These are phyloP conservation scores for Hassar affinis DNA, from an alignment of 2,113 vertebrate species.

Conservation along the genomic window DNA sequence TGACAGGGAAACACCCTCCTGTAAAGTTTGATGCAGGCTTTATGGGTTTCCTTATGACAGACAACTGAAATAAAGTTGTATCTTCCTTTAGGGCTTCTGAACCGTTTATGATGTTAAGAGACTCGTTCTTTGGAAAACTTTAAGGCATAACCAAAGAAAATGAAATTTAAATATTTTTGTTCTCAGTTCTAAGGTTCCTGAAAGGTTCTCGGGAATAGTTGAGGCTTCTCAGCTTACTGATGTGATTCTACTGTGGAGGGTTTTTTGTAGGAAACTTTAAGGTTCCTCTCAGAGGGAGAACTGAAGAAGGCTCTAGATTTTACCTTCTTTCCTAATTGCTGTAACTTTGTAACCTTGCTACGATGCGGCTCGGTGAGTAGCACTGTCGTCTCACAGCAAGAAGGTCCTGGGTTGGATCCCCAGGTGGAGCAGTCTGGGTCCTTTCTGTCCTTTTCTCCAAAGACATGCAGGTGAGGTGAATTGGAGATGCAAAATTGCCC, in stretches of 20 bases:
- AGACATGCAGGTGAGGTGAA: too few species aligned
- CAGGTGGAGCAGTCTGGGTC: too few species aligned
- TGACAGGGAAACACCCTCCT: not conserved
- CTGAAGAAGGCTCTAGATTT: not conserved
- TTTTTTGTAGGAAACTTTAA: not conserved
- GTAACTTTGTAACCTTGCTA: too few species aligned
- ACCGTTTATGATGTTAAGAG: not conserved
- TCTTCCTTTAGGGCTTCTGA: too few species aligned
- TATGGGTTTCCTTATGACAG: not conserved
- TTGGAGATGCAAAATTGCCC: too few species aligned
- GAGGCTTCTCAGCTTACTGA: not conserved
- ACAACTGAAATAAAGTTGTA: not conserved
- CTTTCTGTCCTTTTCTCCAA: too few species aligned
- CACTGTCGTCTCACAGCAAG: too few species aligned
- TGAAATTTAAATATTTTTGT: not conserved
- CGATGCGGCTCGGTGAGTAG: too few species aligned
- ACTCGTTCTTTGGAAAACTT: not conserved
- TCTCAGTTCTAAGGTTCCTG: not conserved
- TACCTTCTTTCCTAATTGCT: not conserved
- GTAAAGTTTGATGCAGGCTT: not conserved
- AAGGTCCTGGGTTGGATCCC: too few species aligned
- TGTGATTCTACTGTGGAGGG: not conserved
- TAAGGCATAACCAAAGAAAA: not conserved
- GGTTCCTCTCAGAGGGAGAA: not conserved
- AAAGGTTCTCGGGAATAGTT: not conserved